Conservation (phyloP, 2,797 vertebrate species). For the Lepilemur ruficaudatus region DNA sequence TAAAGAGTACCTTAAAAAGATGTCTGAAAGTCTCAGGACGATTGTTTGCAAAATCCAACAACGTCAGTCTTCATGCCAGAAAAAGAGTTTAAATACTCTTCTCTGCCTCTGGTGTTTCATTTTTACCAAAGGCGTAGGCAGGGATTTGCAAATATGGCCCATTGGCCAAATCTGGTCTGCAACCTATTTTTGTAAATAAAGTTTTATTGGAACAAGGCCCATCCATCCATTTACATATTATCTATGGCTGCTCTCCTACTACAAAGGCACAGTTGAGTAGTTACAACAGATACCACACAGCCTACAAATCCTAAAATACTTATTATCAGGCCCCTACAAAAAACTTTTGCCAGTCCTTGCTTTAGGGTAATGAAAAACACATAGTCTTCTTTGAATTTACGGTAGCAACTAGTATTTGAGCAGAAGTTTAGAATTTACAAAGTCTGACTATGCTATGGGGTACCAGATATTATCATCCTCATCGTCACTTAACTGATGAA, state of each 20-base stretch:
- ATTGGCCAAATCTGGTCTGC: not conserved
- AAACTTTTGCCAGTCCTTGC: not conserved
- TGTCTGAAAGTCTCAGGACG: not conserved
- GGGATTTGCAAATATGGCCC: not conserved
- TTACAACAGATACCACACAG: not conserved
- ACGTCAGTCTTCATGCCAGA: not conserved
- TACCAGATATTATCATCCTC: not conserved
- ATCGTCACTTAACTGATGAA: not conserved
- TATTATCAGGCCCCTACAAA: not conserved
- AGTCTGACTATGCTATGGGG: not conserved
- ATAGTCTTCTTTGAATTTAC: not conserved
- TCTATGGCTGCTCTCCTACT: not conserved
- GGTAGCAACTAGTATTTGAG: not conserved
- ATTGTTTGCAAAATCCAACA: not conserved
- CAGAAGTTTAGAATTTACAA: not conserved
- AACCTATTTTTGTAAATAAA: constrained; percentile 4
- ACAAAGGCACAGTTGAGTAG: not conserved
- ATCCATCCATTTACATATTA: not conserved
- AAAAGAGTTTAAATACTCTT: not conserved
- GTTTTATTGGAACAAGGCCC: not conserved
- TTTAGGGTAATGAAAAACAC: not conserved
- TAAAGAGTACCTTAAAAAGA: not conserved
- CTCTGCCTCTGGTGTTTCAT: not conserved
- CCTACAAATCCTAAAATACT: not conserved
- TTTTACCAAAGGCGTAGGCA: not conserved